These are phyloP conservation scores for Andrena cerasifolii DNA, from an alignment of 1,140 invertebrate species.

Conservation along the genomic window DNA sequence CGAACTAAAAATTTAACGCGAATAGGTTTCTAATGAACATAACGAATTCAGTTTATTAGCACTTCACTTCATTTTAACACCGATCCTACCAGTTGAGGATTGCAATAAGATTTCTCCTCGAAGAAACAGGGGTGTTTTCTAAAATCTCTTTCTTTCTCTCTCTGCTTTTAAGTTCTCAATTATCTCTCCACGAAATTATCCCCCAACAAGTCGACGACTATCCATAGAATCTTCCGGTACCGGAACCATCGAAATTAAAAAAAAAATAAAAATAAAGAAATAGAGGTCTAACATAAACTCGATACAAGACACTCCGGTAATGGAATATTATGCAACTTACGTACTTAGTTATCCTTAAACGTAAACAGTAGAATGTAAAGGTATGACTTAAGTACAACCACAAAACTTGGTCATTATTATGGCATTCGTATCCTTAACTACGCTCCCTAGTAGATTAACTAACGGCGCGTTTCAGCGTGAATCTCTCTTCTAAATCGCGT, in stretches of 20 bases:
- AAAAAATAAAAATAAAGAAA: neutral
- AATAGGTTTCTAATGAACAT: neutral
- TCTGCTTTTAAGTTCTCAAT: neutral
- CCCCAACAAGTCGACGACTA: conserved; percentile 19
- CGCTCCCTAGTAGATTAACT: conserved; percentile 46
- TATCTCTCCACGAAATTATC: neutral
- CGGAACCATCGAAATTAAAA: conserved; percentile 14
- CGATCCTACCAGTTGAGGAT: neutral
- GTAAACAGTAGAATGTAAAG: conserved; percentile 74
- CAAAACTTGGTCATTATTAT: conserved; percentile 82
- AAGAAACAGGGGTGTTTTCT: neutral
- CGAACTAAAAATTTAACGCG: no score
- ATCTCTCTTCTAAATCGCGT: conserved; percentile 23
- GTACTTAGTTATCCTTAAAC: conserved; percentile 66
- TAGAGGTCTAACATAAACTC: conserved; percentile 45
- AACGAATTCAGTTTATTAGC: no score
- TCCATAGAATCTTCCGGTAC: conserved; percentile 14
- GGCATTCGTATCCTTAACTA: conserved; percentile 80
- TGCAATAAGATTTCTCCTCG: neutral
- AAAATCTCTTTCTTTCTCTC: no score
- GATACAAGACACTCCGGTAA: conserved; percentile 63
- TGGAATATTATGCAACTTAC: conserved; percentile 71
- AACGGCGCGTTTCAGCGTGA: conserved; percentile 50
- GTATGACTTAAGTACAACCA: conserved; percentile 83
- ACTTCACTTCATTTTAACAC: no score